Base-by-base conservation (phyloP, 2,113 vertebrate genomes). In the Sinocyclocheilus grahami region DNA sequence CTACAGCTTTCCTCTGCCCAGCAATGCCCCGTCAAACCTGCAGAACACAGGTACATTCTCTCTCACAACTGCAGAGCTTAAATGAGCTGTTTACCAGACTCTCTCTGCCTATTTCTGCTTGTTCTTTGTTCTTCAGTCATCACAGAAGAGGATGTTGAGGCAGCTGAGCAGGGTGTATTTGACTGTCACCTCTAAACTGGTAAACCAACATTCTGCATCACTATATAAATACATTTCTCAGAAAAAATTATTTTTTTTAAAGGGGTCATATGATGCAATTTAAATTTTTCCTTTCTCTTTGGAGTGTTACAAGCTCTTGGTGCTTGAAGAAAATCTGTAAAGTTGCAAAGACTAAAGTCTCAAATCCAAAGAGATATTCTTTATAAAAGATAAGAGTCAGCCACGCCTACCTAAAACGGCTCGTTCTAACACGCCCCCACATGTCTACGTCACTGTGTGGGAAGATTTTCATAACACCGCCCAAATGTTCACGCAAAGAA, bases 1-100 rank as follows among this genome's bases (percentile, higher is more conserved):
- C 78, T 96, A 95, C 93, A 97, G 97, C 91, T 96, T 97, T 85
- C 96, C 96, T 14, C 91, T 95, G 60, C 96, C 96, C 13, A 94
- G 95, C 11, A 95, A 95, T 1, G 90, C 2, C 51, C 14, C 24
- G 12, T 12, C 83, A 37, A n/a, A 42, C 55, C n/a, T 33, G 55
- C 30, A 48, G 27, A 87, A 80, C 83, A 58, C 30, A 48, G 24
- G 79, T 65, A 75, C 82, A 81, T 22, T 3, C 48, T 71, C 76
- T 8, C 42, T 9, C 42, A 78, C 22, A 53, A 72, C 51, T 4
- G n/a, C 63, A 51, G 4, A 55, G 60, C 78, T 39, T 16, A 11
- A 4, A 65, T n/a, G 30, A 53, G 65, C 27, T 39, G 20, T 71
- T 82, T 69, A 53, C 18, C 7, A 85, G 24, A 48, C n/a, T 77